Conservation (phyloP, 2,797 vertebrate species). For the Pseudomugil tenellus region DNA sequence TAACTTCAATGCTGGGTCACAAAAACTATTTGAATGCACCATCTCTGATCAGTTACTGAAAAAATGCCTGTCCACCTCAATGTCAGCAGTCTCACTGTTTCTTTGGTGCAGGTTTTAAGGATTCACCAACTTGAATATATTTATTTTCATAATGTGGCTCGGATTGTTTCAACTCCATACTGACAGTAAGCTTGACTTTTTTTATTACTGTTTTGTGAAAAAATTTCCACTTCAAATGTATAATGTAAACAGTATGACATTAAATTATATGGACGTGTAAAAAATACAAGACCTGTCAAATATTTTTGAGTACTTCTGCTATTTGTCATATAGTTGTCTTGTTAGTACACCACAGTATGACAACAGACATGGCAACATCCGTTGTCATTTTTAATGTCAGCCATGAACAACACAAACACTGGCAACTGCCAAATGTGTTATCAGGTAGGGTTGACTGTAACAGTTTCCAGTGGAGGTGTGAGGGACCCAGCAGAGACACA, state of each 20-base stretch:
- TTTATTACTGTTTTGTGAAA: not conserved
- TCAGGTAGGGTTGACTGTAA: too few species aligned
- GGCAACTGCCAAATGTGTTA: not conserved
- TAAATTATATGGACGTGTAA: not conserved
- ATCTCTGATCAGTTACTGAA: not conserved
- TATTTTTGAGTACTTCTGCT: constrained; percentile 7
- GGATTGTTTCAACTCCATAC: not conserved
- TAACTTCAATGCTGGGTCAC: not conserved
- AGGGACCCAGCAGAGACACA: too few species aligned
- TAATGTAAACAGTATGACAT: constrained; percentile 2
- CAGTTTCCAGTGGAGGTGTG: too few species aligned
- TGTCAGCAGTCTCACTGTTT: not conserved
- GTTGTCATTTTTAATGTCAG: not conserved
- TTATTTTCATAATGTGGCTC: not conserved
- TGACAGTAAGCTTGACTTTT: not conserved
- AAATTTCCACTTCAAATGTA: constrained; percentile 6
- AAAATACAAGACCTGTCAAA: constrained; percentile 6
- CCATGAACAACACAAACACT: not conserved
- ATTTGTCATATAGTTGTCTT: constrained; percentile 20
- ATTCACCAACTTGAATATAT: not conserved
- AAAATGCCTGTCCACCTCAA: not conserved
- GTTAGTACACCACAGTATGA: constrained; percentile 29
- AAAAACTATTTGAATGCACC: not conserved
- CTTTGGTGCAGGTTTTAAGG: not conserved
- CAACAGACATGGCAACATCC: constrained; percentile 6